A percentile compares a stretch with the other conserved stretches of the same genome.
These are phyloP conservation scores for Cataglyphis altisquamis DNA, from an alignment of 2,888 invertebrate species.

Conservation along the genomic window DNA sequence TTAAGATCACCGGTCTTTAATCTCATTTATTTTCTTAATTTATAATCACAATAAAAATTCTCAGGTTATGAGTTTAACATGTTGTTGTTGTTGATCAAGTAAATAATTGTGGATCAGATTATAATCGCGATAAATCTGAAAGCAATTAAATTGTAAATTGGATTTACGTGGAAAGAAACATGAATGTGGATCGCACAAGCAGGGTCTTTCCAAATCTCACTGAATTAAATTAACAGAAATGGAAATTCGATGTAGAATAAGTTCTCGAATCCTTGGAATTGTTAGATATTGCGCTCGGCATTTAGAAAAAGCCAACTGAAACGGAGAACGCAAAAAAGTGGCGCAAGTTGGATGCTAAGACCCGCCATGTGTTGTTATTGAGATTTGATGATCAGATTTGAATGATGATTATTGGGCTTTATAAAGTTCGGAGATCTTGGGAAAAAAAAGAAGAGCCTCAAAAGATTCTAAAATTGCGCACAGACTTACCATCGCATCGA, in stretches of 20 bases:
- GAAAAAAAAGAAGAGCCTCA: not conserved
- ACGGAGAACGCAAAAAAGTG: not conserved
- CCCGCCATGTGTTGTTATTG: not conserved
- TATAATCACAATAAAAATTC: not conserved
- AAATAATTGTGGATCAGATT: too few species aligned
- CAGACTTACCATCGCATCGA: not conserved
- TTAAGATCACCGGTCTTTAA: too few species aligned
- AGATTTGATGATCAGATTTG: constrained; percentile 4
- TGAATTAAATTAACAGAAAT: not conserved
- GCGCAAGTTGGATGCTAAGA: not conserved
- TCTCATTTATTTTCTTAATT: too few species aligned
- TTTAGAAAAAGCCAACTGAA: not conserved
- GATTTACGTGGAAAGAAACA: too few species aligned
- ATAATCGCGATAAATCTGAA: too few species aligned
- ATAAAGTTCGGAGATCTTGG: not conserved
- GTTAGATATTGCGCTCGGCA: not conserved
- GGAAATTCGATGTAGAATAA: not conserved
- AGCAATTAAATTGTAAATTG: too few species aligned
- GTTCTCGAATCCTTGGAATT: not conserved
- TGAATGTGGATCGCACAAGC: not conserved
- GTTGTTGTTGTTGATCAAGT: too few species aligned
- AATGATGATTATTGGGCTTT: not conserved
- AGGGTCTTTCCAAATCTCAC: not conserved
- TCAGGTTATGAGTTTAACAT: not conserved
- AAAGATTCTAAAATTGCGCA: not conserved